Conservation (phyloP, 2,888 invertebrate species). For the Tachystola acroxantha region DNA sequence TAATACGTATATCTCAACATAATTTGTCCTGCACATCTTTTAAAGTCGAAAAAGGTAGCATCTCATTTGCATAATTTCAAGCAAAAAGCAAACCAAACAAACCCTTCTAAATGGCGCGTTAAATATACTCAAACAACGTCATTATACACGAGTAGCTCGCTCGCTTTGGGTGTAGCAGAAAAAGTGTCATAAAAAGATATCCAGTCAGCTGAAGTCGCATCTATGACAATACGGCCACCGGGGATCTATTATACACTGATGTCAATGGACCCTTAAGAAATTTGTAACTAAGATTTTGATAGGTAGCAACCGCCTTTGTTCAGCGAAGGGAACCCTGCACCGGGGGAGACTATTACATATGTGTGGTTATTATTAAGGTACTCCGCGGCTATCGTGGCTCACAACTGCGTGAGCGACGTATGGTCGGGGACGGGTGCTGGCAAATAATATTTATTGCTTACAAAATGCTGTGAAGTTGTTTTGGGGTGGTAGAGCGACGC, state of each 20-base stretch:
- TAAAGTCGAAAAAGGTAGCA: too few species aligned
- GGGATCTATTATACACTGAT: constrained; percentile 45
- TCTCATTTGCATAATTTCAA: constrained; percentile 58
- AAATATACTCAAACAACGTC: constrained; percentile 63
- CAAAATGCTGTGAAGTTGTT: constrained; percentile 42
- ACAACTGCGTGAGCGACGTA: constrained; percentile 17
- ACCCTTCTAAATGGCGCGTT: constrained; percentile 65
- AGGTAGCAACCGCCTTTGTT: constrained; percentile 45
- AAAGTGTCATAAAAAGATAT: constrained; percentile 52
- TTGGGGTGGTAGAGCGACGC: constrained; percentile 47
- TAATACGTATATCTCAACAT: too few species aligned
- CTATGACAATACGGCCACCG: constrained; percentile 53
- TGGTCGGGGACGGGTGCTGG: constrained; percentile 26
- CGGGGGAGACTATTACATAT: constrained; percentile 25
- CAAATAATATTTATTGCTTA: constrained; percentile 41
- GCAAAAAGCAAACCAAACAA: constrained; percentile 52
- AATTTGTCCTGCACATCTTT: too few species aligned
- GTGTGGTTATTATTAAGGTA: constrained; percentile 26
- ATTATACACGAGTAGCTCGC: constrained; percentile 55
- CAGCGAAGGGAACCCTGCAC: constrained; percentile 18
- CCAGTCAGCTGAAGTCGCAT: constrained; percentile 47
- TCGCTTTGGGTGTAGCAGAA: constrained; percentile 33
- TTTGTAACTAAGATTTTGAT: constrained; percentile 63
- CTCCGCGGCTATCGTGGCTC: constrained; percentile 5
- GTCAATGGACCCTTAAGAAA: constrained; percentile 64